Percentiles rank a stretch among this genome's conserved stretches.
phyloP scores from a whole-genome alignment of 2,888 invertebrate genomes.

The Alitta virens region DNA sequence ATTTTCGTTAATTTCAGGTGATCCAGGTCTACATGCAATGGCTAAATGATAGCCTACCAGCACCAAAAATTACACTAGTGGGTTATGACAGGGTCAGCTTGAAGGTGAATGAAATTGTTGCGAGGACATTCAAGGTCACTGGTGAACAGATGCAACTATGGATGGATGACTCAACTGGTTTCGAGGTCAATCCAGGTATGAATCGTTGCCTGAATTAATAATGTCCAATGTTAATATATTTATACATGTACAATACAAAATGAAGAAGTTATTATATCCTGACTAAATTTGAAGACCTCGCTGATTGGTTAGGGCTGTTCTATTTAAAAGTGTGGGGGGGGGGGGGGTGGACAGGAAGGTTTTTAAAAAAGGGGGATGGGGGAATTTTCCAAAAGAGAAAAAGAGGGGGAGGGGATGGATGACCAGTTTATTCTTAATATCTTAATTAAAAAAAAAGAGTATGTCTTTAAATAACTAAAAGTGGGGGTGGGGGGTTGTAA shows the following conservation, averaged over 20 bases:
- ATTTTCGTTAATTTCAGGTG: neutral
- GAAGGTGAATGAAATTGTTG: neutral
- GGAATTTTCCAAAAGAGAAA: too few relatives aligned
- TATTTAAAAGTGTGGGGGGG: too few relatives aligned
- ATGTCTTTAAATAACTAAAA: too few relatives aligned
- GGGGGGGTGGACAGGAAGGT: too few relatives aligned
- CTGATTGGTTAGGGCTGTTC: too few relatives aligned
- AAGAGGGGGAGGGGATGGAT: too few relatives aligned
- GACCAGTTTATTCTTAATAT: too few relatives aligned
- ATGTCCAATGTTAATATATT: constrained; percentile 31
- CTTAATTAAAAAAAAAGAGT: too few relatives aligned
- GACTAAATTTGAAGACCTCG: neutral
- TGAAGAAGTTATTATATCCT: neutral
- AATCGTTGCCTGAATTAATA: too few relatives aligned
- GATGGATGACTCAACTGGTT: neutral
- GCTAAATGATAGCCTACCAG: neutral
- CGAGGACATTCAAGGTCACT: neutral
- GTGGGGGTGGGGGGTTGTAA: too few relatives aligned
- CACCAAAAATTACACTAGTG: neutral
- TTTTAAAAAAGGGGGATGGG: too few relatives aligned
- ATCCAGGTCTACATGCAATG: neutral
- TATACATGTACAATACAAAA: neutral
- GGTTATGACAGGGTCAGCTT: neutral
- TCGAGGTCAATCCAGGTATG: neutral
- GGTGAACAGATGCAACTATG: neutral